Evolutionary conservation across 2,888 invertebrate genomes (phyloP), one percentile per base, ranked within the genome.

Genomic region (Aphidius colemani): DNA sequence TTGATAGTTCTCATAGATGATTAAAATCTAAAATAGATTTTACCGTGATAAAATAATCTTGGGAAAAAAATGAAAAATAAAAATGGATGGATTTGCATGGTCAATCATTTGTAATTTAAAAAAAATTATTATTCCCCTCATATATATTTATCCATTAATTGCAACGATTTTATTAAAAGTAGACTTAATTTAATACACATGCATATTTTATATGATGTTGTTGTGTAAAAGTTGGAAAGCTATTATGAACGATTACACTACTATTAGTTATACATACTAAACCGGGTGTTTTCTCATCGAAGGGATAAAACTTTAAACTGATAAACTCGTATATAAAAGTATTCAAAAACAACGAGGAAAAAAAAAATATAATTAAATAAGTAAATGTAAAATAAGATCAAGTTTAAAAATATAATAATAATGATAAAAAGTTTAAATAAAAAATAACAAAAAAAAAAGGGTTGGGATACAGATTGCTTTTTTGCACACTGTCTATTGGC

Each of bases 231-330:
- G 75, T 75, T 72, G 75, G 75, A 75, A 30, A 30, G 73, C 77
- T 75, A 76, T 78, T 78, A 78, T 76, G 70, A 75, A 72, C 77
- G 74, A 78, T 78, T 78, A 78, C 77, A 76, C 74, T 73, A 77
- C 78, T 77, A 78, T 78, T 78, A 78, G 78, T 78, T 78, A 77
- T 75, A 18, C 13, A 77, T 75, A 18, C 13, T 2, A 76, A 73
- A 77, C 77, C 73, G 75, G 76, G 76, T 75, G 76, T 78, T 77
- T 74, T 45, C 30, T 71, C 53, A 61, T 71, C 51, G 49, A 43
- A 44, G 45, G 57, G 69, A 59, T 63, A 62, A 59, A 64, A 61
- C 62, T 64, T 48, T n/a, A n/a, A n/a, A n/a, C n/a, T n/a, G n/a
- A 44, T 55, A 63, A 62, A 39, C 62, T 60, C 57, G 57, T 13